phyloP scores from a whole-genome alignment of 2,797 vertebrate genomes.

The Nothura maculosa region DNA sequence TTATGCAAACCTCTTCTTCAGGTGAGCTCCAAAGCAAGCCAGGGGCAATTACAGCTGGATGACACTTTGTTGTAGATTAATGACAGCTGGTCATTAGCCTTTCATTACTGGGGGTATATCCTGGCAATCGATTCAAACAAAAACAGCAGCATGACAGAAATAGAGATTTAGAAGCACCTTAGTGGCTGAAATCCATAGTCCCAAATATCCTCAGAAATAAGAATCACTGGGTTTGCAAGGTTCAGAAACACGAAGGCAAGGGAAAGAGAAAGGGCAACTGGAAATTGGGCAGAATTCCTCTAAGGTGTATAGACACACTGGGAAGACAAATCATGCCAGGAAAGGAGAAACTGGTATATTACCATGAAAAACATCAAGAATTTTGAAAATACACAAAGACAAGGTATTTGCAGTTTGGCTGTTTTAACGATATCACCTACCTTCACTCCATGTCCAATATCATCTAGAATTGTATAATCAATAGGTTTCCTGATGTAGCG shows the following conservation, averaged over 20 bases:
- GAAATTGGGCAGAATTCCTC: background rate
- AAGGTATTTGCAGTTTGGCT: conserved; percentile 61
- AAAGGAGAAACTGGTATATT: conserved; percentile 61
- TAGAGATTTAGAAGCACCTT: background rate
- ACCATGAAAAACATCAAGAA: conserved; percentile 43
- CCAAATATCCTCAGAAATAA: background rate
- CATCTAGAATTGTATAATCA: conserved; percentile 97
- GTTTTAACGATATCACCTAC: conserved; percentile 82
- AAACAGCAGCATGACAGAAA: background rate
- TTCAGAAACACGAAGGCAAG: background rate
- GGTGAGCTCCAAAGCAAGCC: background rate
- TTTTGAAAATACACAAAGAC: conserved; percentile 70
- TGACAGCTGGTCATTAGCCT: background rate
- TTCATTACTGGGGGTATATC: background rate
- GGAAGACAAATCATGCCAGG: background rate
- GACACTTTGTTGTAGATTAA: background rate
- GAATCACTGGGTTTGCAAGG: background rate
- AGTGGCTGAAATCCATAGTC: background rate
- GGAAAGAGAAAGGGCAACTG: background rate
- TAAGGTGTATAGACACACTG: background rate
- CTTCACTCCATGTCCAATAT: conserved; percentile 99
- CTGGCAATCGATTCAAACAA: background rate
- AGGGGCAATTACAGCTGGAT: background rate
- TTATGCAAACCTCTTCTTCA: background rate
- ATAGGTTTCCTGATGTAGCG: conserved; percentile 99